These are phyloP conservation scores for Darevskia mixta DNA, from an alignment of 2,797 vertebrate species.

Conservation along the genomic window DNA sequence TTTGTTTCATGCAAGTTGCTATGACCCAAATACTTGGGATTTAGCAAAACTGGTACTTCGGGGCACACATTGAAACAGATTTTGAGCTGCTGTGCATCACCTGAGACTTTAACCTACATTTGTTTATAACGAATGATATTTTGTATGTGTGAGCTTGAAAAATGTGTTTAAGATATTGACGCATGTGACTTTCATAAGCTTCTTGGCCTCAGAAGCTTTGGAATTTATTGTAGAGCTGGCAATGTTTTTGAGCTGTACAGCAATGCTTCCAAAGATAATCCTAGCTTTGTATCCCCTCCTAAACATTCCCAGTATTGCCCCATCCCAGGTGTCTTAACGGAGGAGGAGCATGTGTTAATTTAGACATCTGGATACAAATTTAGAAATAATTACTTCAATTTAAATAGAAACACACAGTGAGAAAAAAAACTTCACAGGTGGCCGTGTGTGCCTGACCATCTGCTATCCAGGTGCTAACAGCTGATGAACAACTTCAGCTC, in stretches of 20 bases:
- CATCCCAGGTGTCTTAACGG: background rate
- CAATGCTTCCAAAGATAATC: background rate
- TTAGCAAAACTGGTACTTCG: background rate
- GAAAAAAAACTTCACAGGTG: too few relatives aligned
- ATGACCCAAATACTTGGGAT: background rate
- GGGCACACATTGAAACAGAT: background rate
- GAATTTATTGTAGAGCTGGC: background rate
- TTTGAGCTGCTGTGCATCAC: background rate
- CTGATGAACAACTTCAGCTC: too few relatives aligned
- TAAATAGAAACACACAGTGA: too few relatives aligned
- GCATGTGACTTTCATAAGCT: background rate
- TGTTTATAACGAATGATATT: background rate
- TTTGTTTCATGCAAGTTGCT: background rate
- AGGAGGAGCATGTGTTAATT: too few relatives aligned
- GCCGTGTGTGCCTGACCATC: too few relatives aligned
- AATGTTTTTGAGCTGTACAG: too few relatives aligned
- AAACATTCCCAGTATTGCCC: background rate
- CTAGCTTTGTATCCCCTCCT: background rate
- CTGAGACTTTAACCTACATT: background rate
- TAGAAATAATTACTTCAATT: too few relatives aligned
- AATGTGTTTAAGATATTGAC: background rate
- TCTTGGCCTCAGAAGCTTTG: background rate
- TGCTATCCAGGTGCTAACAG: too few relatives aligned
- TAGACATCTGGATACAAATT: too few relatives aligned
- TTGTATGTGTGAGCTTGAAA: background rate